Evolutionary conservation across 1,140 invertebrate species (phyloP), one percentile per base, ranked within the genome.

Genomic region (Drosophila melanica): DNA sequence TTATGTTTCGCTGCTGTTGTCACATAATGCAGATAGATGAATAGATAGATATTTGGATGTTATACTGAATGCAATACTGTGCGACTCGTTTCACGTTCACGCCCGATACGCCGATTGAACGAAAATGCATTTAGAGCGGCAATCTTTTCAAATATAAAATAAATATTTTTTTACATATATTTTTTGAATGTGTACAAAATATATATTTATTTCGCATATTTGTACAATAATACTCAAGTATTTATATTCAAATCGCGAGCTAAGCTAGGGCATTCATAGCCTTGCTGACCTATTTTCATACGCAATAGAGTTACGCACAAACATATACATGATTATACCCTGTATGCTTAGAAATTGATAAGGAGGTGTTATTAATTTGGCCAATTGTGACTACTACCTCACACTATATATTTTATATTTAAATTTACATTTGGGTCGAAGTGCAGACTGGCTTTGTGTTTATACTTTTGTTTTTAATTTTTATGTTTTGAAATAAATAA

Each of bases 71-170:
- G 42, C 55, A 37, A 18, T 51, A 35, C 39, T 16, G 23, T 39
- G 16, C 39, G 16, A 30, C 27, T 47, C 33, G 39, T 35, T 58
- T 68, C 60, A 10, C 16, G 35, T 59, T 58, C 47, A 66, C 50
- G 50, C 33, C 39, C 67, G 54, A 64, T 70, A 79, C 70, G 79
- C 64, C 76, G 75, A 86, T 86, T 86, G 82, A 87, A 86, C 77
- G 79, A 75, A 86, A 86, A 86, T 86, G 68, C 60, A 87, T 82
- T 87, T 81, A 58, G 75, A 81, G 82, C 81, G 79, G 62, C 58
- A 78, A 66, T 62, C 60, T 65, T 72, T 87, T 77, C 66, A 85
- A 85, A 79, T 18, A 68, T 47, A 53, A 79, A 57, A 80, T 66
- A 57, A 48, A 53, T 50, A 76, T 55, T 45, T 55, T 44, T 20